Evolutionary conservation across 2,888 invertebrate genomes (phyloP).

Genomic region (Heterodera filipjevi): DNA sequence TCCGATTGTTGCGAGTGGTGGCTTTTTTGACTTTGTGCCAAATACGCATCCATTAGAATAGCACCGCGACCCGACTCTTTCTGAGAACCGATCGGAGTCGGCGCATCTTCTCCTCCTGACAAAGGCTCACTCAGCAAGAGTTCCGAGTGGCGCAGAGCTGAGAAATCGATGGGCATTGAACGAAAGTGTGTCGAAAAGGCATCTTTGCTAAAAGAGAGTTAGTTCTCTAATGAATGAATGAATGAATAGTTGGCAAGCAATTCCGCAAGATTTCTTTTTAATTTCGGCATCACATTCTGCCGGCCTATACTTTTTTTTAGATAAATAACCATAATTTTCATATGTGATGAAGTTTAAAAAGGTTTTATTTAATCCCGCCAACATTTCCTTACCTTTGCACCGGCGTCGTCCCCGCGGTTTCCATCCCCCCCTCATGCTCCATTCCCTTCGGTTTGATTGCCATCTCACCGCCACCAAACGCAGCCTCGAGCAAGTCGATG

Average conservation of each 20-base stretch:
- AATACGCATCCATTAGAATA: constrained; percentile 21
- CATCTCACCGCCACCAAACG: constrained; percentile 30
- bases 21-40: background rate
- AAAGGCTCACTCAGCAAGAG: constrained; percentile 11
- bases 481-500: constrained; percentile 35
- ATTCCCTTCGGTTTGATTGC: constrained; percentile 13
- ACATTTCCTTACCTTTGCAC: constrained; percentile 28
- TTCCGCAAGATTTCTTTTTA: background rate
- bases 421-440: background rate
- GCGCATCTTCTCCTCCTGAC: background rate
- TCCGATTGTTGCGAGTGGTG: background rate
- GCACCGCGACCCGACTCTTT: constrained; percentile 22
- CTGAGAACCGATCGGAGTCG: constrained; percentile 24
- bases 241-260: background rate
- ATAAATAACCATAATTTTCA: background rate
- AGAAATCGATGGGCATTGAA: constrained; percentile 39
- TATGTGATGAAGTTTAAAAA: constrained; percentile 16
- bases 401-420: constrained; percentile 27
- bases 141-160: constrained; percentile 34
- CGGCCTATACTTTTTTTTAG: background rate
- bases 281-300: background rate
- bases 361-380: background rate
- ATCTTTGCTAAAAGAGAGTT: constrained; percentile 16
- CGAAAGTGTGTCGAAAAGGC: constrained; percentile 27
- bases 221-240: background rate